Evolutionary conservation across 2,113 vertebrate genomes (phyloP).

Genomic region (Vireo altiloquus): DNA sequence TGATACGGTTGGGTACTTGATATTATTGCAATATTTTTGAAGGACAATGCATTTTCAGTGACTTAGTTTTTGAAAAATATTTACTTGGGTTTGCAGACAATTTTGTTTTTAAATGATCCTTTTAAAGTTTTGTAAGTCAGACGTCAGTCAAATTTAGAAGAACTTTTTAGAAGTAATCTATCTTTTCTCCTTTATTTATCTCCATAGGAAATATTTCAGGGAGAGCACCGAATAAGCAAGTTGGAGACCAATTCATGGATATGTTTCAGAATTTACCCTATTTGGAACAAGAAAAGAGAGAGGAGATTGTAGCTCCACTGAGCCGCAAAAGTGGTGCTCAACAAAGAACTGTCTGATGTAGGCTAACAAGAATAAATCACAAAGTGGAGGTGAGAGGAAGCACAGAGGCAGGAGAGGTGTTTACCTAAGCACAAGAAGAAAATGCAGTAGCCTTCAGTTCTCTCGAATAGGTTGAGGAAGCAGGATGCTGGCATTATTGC

Average conservation of each 20-base stretch:
- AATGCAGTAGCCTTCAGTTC: not conserved
- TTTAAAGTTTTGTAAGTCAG: not conserved
- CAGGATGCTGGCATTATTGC: not conserved
- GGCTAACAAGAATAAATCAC: not conserved
- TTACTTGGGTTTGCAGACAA: not conserved
- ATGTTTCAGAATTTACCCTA: not conserved
- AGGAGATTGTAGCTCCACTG: not conserved
- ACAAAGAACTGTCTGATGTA: not conserved
- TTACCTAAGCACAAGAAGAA: not conserved
- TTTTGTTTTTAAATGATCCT: not conserved
- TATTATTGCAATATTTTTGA: not conserved
- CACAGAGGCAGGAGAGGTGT: not conserved
- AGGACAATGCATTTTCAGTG: not conserved
- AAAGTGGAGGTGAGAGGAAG: not conserved
- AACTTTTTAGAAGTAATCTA: not conserved
- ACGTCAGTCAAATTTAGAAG: not conserved
- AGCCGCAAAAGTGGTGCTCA: not conserved
- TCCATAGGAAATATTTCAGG: not conserved
- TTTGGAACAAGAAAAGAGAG: not conserved
- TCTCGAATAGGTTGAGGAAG: not conserved
- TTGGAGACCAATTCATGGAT: not conserved
- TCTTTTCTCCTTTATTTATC: not conserved
- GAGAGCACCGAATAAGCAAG: not conserved
- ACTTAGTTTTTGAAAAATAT: not conserved
- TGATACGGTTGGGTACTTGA: not conserved